Conservation (phyloP, 2,888 invertebrate species). For the Lysandra coridon region DNA sequence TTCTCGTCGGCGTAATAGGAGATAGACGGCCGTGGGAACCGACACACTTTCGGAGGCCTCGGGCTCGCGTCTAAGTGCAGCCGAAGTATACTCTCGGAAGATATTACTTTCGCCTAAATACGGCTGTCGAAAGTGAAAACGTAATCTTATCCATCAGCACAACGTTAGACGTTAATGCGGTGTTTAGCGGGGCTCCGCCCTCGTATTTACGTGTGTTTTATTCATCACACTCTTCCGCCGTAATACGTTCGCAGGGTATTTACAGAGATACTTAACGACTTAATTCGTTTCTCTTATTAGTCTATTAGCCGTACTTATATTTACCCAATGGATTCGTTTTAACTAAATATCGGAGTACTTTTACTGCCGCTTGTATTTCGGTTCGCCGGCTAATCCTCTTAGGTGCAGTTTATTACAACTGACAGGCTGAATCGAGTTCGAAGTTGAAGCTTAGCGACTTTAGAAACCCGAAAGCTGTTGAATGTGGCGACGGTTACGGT, state of each 20-base stretch:
- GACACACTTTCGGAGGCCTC: constrained; percentile 56
- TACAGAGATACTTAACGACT: constrained; percentile 54
- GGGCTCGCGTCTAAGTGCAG: constrained; percentile 71
- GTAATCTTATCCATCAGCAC: constrained; percentile 72
- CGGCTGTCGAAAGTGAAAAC: constrained; percentile 58
- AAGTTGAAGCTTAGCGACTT: constrained; percentile 61
- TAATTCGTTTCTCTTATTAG: constrained; percentile 61
- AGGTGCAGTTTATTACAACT: constrained; percentile 44
- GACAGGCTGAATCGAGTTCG: constrained; percentile 52
- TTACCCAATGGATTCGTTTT: constrained; percentile 20
- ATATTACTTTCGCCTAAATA: constrained; percentile 74
- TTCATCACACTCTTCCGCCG: constrained; percentile 65
- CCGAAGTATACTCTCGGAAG: constrained; percentile 69
- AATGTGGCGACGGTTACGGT: constrained; percentile 55
- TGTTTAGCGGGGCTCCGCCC: constrained; percentile 59
- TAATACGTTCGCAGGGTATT: constrained; percentile 51
- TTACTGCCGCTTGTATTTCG: constrained; percentile 35
- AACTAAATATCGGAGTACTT: constrained; percentile 24
- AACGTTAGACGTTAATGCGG: constrained; percentile 70
- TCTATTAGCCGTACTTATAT: constrained; percentile 39
- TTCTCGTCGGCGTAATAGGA: constrained; percentile 72
- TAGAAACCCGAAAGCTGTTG: constrained; percentile 59
- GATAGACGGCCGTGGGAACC: constrained; percentile 75
- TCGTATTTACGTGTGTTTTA: constrained; percentile 70
- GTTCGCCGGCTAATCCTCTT: constrained; percentile 35